A percentile compares a stretch with the other conserved stretches of the same genome.
These are phyloP conservation scores for Drosophila ogumai DNA, from an alignment of 1,140 invertebrate species.

Conservation along the genomic window DNA sequence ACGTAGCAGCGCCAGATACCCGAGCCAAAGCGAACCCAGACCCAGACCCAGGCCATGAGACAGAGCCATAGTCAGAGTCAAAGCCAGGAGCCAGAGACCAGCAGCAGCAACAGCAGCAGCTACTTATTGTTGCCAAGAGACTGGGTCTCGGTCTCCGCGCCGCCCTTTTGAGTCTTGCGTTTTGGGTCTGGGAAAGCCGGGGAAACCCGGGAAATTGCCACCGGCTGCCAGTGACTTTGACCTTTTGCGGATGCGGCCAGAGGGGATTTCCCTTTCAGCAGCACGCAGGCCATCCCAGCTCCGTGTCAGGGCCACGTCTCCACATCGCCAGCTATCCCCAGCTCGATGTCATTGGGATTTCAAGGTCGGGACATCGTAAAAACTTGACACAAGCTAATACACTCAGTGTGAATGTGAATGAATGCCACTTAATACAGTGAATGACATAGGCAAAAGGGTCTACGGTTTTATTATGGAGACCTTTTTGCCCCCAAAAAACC, in stretches of 20 bases:
- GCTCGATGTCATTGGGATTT: slow-evolving; percentile 38
- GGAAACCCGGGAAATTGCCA: slow-evolving; percentile 39
- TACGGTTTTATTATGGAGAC: background rate
- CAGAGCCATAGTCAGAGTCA: slow-evolving; percentile 7
- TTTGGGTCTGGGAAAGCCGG: slow-evolving; percentile 5
- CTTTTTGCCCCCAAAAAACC: background rate
- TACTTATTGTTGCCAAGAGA: slow-evolving; percentile 68
- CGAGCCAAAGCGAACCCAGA: slow-evolving; percentile 15
- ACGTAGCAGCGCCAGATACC: slow-evolving; percentile 39
- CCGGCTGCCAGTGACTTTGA: slow-evolving; percentile 57
- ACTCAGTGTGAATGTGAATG: slow-evolving; percentile 17
- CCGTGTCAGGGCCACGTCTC: slow-evolving; percentile 17
- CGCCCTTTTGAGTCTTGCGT: slow-evolving; percentile 18
- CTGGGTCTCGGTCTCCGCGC: slow-evolving; percentile 21
- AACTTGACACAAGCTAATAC: slow-evolving; percentile 52
- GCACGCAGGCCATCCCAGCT: slow-evolving; percentile 50
- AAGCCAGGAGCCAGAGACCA: slow-evolving; percentile 27
- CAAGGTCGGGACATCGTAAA: slow-evolving; percentile 67
- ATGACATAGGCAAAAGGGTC: background rate
- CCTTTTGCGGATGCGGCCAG: slow-evolving; percentile 43
- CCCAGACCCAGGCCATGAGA: slow-evolving; percentile 5
- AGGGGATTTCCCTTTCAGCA: slow-evolving; percentile 50
- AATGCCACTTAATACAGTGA: slow-evolving; percentile 12
- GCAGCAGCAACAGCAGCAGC: slow-evolving; percentile 34
- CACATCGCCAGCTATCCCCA: slow-evolving; percentile 2